Base-by-base conservation (phyloP, 2,888 invertebrate species). In the Yponomeuta cagnagella region DNA sequence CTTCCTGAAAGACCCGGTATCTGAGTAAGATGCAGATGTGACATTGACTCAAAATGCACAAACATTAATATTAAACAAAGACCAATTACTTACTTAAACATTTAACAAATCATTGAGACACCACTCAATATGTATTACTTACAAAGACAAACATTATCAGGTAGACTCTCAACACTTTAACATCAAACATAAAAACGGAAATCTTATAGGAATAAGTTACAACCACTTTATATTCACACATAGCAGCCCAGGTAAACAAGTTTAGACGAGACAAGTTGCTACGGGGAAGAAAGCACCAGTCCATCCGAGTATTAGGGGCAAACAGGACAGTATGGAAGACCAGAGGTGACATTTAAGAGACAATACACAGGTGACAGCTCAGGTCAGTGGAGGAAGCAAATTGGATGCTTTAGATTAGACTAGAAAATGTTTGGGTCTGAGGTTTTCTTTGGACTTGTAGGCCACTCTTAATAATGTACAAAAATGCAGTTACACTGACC, bases 241-340 rank as follows among this genome's bases (percentile, higher is more conserved):
- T n/a, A 64, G 6, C 12, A 23, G 30, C 30, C 64, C 64, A 30
- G 52, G 12, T 64, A 64, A 23, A 23, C 30, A 31, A 30, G 30
- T 23, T 30, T 15, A 1, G 64, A 63, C 15, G 63, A 43, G 43
- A 43, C 43, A 63, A 23, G 63, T 15, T 23, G 30, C 64, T 64
- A 64, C 64, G 10, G 64, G 64, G 10, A 10, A 64, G 30, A 64
- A 64, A 64, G 64, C 64, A 64, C 64, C 64, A 8, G 64, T 64
- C 30, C 64, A n/a, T 64, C 63, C 23, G 30, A 64, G 64, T 64
- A 10, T 23, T 64, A 64, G 10, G 10, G 30, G 31, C 30, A 10
- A 15, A 58, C 15, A 43, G 8, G 0, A 43, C 43, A 43, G 43
- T 43, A 43, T 1, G 8, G 52, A 58, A 58, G 52, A 58, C 52